Percentiles rank a stretch among this genome's conserved stretches.
These are phyloP conservation scores for Bryconaethiops microstoma DNA, from an alignment of 2,797 vertebrate genomes.

Conservation along the genomic window DNA sequence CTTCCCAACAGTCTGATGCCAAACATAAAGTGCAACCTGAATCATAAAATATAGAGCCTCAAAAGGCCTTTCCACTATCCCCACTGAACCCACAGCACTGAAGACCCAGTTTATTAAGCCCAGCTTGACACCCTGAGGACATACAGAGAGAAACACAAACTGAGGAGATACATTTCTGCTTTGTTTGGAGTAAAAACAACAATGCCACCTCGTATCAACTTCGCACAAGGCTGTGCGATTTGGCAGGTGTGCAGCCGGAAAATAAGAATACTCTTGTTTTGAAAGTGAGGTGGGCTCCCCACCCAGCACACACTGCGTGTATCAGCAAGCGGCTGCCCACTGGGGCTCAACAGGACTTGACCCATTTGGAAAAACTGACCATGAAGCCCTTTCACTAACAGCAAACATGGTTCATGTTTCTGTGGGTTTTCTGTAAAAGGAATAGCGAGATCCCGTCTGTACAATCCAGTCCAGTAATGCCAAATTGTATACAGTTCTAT, in stretches of 20 bases:
- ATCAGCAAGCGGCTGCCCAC: slow-evolving; percentile 4
- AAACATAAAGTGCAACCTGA: slow-evolving; percentile 5
- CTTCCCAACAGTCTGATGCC: not conserved
- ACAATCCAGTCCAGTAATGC: too few species aligned
- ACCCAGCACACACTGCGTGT: slow-evolving; percentile 16
- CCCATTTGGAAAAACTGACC: slow-evolving; percentile 5
- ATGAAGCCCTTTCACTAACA: not conserved
- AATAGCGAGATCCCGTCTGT: not conserved
- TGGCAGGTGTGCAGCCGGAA: slow-evolving; percentile 72
- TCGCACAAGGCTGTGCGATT: slow-evolving; percentile 68
- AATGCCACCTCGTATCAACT: slow-evolving; percentile 53
- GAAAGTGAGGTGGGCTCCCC: slow-evolving; percentile 59
- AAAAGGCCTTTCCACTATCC: slow-evolving; percentile 1
- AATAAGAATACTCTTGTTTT: slow-evolving; percentile 65
- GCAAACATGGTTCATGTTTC: slow-evolving; percentile 27
- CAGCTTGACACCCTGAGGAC: slow-evolving; percentile 3
- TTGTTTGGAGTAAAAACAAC: slow-evolving; percentile 61
- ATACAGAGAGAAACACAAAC: not conserved
- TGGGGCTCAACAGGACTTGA: slow-evolving; percentile 13
- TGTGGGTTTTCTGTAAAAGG: slow-evolving; percentile 4
- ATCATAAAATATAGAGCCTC: slow-evolving; percentile 11
- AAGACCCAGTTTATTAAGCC: slow-evolving; percentile 7
- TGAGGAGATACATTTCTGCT: slow-evolving; percentile 51
- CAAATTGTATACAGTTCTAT: too few species aligned
- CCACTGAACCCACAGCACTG: not conserved